These are phyloP conservation scores for Ophthalmolycus amberensis DNA, from an alignment of 2,113 vertebrate species.

Conservation along the genomic window DNA sequence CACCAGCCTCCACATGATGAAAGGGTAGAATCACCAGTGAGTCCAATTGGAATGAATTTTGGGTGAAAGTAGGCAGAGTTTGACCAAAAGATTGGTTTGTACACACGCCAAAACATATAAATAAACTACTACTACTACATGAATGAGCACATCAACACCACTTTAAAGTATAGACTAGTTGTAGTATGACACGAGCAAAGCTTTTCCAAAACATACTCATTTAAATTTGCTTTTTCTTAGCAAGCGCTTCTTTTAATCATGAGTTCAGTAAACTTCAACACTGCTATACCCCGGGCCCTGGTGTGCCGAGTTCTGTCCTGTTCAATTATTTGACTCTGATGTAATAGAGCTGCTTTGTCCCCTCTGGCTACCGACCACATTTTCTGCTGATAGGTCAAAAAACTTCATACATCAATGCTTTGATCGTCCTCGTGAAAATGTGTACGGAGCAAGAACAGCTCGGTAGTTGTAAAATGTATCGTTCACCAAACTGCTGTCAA, in stretches of 20 bases:
- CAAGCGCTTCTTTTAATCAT: background rate
- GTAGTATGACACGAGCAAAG: background rate
- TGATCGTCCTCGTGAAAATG: background rate
- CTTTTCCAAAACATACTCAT: background rate
- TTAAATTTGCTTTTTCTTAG: background rate
- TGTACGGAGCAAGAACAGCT: background rate
- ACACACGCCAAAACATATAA: slow-evolving; percentile 1
- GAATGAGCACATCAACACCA: background rate
- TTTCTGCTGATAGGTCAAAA: background rate
- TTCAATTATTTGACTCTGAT: slow-evolving; percentile 39
- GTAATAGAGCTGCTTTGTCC: slow-evolving; percentile 18
- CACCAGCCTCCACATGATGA: slow-evolving; percentile 13
- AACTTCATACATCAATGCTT: background rate
- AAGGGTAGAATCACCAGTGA: slow-evolving; percentile 33
- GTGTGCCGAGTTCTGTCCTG: background rate
- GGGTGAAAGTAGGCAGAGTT: slow-evolving; percentile 5
- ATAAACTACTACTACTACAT: background rate
- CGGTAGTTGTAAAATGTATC: background rate
- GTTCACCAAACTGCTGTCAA: background rate
- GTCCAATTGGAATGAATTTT: slow-evolving; percentile 29
- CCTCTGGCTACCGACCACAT: slow-evolving; percentile 1
- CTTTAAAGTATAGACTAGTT: background rate
- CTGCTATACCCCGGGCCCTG: slow-evolving; percentile 5
- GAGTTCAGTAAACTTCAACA: slow-evolving; percentile 10
- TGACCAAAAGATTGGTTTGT: background rate